Base-by-base conservation (phyloP, 2,888 invertebrate species). In the Frankliniella intonsa region DNA sequence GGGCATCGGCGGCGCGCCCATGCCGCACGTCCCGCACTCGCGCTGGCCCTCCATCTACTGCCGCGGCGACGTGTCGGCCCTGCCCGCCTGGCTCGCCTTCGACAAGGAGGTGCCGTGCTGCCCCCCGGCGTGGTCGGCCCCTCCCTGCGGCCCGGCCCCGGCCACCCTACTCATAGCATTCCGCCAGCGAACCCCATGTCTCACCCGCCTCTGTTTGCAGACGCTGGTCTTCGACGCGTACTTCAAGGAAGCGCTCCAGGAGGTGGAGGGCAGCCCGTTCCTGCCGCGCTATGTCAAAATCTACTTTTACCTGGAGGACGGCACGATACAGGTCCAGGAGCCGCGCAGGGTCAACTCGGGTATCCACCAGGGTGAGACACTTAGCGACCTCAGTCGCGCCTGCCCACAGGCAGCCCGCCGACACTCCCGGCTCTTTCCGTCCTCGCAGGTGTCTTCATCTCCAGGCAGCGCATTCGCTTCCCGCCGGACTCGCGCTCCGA, bases 231-330 rank as follows among this genome's bases (percentile, higher is more conserved):
- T 95, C 87, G 92, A 94, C 88, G 95, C 92, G 0, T 95, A 90
- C 86, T 95, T 93, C 86, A 92, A 94, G 91, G 94, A 95, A 89
- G 92, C 94, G 0, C 90, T 95, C 0, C 93, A 94, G 84, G 96
- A 96, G 88, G 91, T 93, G 86, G 89, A 91, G 81, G 89, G 90
- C 1, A 91, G 92, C 3, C 90, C 93, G 51, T 93, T 91, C 85
- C 90, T 94, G 85, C 89, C 97, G 82, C 92, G 96, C 38, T 92
- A 93, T 85, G 95, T 96, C 7, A 94, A 94, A 85, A 94, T 97
- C 82, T 94, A 92, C 84, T 97, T 94, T 87, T 97, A 93, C 86
- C 90, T 97, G 80, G 97, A 97, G 89, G 97, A 98, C 88, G 97
- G 96, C 22, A 96, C 97, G 0, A 93, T 97, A 85, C 95, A 96